Base-by-base conservation (phyloP, 2,888 invertebrate species). In the Unio pictorum region DNA sequence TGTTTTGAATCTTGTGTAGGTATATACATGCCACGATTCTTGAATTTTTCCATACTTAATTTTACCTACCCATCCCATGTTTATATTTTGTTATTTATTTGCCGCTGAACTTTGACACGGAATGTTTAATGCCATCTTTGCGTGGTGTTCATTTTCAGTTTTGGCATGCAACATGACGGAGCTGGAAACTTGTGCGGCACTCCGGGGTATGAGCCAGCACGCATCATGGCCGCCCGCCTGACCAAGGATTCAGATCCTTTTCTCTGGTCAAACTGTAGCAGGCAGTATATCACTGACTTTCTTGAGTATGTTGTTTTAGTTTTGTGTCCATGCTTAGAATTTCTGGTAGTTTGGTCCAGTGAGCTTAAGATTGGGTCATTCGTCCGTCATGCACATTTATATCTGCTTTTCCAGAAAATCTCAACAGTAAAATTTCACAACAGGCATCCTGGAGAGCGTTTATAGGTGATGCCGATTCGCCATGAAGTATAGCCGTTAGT, bases 161-260 rank as follows among this genome's bases (percentile, higher is more conserved):
- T 88, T 75, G 89, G 88, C 1, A 88, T 89, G 88, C 88, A 87
- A 67, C 89, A 89, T 72, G 89, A 89, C 67, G 88, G 88, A 1
- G 84, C 84, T 3, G 87, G 87, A 26, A 89, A 89, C 75, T 75
- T 80, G 30, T 89, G 89, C 72, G 88, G 88, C 3, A 81, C 81
- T 15, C 85, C 86, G 7, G 88, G 87, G 0, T 75, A 84, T 60
- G 86, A 88, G 68, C 81, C 86, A 55, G 87, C 88, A 1, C 80
- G 84, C 56, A 83, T 89, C 66, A 89, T 89, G 89, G 87, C 89
- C 7, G 84, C 88, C 3, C 82, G 87, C 61, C 80, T 89, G 34
- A 86, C 87, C 20, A 84, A 84, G 61, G 85, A 87, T 68, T 85
- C 83, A 4, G 80, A 83, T n/a, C 87, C 87, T 20, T 89, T 88